Base-by-base conservation (phyloP, 2,888 invertebrate genomes). In the Melanostoma mellinum region DNA sequence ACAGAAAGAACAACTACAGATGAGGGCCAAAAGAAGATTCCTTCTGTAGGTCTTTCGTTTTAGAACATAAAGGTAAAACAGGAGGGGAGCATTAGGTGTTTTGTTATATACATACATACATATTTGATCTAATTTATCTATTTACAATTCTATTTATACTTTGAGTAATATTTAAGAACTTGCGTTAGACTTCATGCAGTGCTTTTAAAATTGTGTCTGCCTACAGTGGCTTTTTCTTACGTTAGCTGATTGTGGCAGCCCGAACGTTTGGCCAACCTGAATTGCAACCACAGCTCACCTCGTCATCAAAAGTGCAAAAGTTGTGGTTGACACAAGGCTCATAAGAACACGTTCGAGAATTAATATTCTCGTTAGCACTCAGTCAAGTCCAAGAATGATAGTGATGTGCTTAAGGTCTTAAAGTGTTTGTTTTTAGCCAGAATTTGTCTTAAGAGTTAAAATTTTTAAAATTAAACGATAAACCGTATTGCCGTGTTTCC, bases 91-190 rank as follows among this genome's bases (percentile, higher is more conserved):
- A 35, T 50, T 63, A 30, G 50, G 50, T 50, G 63, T 38, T 32
- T 32, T 48, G 38, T 63, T 63, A 63, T 50, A 48, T 50, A 63
- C 63, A 63, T 38, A 36, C 30, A 48, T 50, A 63, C 63, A 63
- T 38, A 36, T 32, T 46, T 61, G 9, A 32, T 61, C 61, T 46
- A 46, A 46, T 10, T 35, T 36, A 61, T 46, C 33, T 6, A n/a
- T 44, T 56, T 10, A 3, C 4, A 6, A 3, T 48, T 56, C n/a
- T 77, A 67, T 81, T 55, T 68, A 78, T 72, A 78, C 40, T 38
- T 58, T 35, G 10, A 38, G 42, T 9, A 35, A 36, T 53, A 30
- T 67, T 35, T 35, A 33, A 42, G 35, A 36, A 46, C 10, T 10
- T 60, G 1, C 2, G 46, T 20, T 44, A 10, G 20, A 46, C 61